Conservation (phyloP, 2,113 vertebrate species). For the Calypte anna region DNA sequence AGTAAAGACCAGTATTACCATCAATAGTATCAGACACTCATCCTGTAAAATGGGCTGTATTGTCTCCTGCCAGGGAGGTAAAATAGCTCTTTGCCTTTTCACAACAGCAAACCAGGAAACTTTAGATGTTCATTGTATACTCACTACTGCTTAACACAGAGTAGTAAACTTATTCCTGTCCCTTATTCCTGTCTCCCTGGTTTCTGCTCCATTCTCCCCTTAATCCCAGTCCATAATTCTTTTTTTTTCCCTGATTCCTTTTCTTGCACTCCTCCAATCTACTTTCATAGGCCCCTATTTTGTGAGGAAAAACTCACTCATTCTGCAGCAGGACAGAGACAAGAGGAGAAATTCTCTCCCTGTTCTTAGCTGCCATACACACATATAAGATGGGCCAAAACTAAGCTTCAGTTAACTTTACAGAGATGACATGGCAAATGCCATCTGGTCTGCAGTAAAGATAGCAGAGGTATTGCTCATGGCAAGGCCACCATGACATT, state of each 20-base stretch:
- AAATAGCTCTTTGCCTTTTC: not conserved
- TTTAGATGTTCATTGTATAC: not conserved
- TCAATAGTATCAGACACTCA: not conserved
- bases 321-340: not conserved
- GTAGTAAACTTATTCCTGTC: not conserved
- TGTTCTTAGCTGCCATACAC: not conserved
- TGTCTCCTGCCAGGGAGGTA: not conserved
- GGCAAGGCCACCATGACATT: not conserved
- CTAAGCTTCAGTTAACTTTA: conserved; percentile 20
- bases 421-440: not conserved
- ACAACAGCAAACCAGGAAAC: not conserved
- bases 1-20: not conserved
- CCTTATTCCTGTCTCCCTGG: not conserved
- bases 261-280: not conserved
- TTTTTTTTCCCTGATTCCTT: not conserved
- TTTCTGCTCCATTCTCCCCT: not conserved
- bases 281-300: not conserved
- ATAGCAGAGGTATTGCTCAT: not conserved
- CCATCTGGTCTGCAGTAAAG: not conserved
- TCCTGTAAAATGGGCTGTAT: not conserved
- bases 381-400: not conserved
- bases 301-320: not conserved
- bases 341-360: not conserved
- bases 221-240: not conserved
- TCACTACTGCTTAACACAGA: not conserved